phyloP scores from a whole-genome alignment of 2,888 invertebrate species.

The Fissipunctia ypsillon region DNA sequence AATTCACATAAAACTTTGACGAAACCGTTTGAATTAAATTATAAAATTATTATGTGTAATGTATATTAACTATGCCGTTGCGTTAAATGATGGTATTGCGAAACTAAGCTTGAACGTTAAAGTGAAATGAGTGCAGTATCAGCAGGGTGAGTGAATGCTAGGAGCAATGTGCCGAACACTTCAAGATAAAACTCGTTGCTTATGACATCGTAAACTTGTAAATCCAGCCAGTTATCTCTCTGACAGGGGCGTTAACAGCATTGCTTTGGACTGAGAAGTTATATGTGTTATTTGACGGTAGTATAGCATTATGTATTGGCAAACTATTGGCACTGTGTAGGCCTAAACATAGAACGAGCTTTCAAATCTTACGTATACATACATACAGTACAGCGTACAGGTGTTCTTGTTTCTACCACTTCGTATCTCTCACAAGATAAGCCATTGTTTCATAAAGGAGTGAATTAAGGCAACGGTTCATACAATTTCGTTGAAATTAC shows the following conservation, averaged over 20 bases:
- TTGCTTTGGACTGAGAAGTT: slow-evolving; percentile 48
- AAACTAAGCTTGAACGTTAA: slow-evolving; percentile 36
- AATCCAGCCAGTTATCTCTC: slow-evolving; percentile 72
- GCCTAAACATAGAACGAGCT: slow-evolving; percentile 37
- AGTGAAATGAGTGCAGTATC: slow-evolving; percentile 57
- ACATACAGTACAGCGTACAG: slow-evolving; percentile 1
- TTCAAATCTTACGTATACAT: slow-evolving; percentile 41
- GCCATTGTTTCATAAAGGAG: slow-evolving; percentile 48
- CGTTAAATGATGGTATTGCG: slow-evolving; percentile 55
- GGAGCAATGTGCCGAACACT: slow-evolving; percentile 52
- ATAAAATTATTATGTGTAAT: slow-evolving; percentile 58
- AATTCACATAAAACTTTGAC: slow-evolving; percentile 55
- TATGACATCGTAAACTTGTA: slow-evolving; percentile 70
- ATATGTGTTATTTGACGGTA: slow-evolving; percentile 54
- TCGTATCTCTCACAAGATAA: slow-evolving; percentile 28
- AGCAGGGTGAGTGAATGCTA: slow-evolving; percentile 56
- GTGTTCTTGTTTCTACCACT: slow-evolving; percentile 17
- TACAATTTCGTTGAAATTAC: slow-evolving; percentile 50
- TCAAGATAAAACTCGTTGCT: slow-evolving; percentile 62
- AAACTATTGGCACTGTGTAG: slow-evolving; percentile 37
- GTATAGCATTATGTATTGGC: slow-evolving; percentile 50
- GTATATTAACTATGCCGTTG: slow-evolving; percentile 40
- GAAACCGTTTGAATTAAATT: slow-evolving; percentile 57
- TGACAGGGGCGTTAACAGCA: slow-evolving; percentile 72
- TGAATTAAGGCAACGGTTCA: slow-evolving; percentile 36